These are phyloP conservation scores for Thelaira solivaga DNA, from an alignment of 2,888 invertebrate species.

Conservation along the genomic window DNA sequence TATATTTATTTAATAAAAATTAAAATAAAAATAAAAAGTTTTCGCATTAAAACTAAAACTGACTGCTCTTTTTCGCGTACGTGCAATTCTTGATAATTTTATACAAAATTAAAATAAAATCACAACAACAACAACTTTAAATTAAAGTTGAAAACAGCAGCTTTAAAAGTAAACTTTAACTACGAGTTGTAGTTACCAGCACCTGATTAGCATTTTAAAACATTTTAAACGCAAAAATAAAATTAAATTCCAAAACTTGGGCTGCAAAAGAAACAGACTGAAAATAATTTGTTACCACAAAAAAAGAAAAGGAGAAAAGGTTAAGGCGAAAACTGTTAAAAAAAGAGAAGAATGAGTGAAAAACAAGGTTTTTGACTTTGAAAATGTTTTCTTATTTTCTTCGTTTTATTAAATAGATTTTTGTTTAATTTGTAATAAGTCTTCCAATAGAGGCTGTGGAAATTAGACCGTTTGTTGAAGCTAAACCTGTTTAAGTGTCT, in stretches of 20 bases:
- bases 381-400: too few relatives aligned
- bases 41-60: constrained; percentile 27
- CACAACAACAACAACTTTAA: constrained; percentile 16
- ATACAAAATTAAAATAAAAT: constrained; percentile 25
- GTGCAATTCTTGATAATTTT: constrained; percentile 59
- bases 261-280: background rate
- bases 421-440: too few relatives aligned
- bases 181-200: too few relatives aligned
- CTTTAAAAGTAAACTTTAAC: too few relatives aligned
- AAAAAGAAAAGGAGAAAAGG: too few relatives aligned
- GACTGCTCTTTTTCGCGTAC: constrained; percentile 46
- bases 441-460: too few relatives aligned
- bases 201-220: constrained; percentile 51
- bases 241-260: constrained; percentile 11
- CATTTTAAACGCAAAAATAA: too few relatives aligned
- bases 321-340: background rate
- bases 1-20: too few relatives aligned
- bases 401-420: too few relatives aligned
- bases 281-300: constrained; percentile 6
- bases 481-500: too few relatives aligned
- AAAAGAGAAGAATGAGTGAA: background rate
- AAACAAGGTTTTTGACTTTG: background rate
- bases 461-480: too few relatives aligned
- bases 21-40: background rate
- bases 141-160: constrained; percentile 20